Evolutionary conservation across 2,797 vertebrate genomes (phyloP), one percentile per base, ranked within the genome.

Genomic region (Selene dorsalis): DNA sequence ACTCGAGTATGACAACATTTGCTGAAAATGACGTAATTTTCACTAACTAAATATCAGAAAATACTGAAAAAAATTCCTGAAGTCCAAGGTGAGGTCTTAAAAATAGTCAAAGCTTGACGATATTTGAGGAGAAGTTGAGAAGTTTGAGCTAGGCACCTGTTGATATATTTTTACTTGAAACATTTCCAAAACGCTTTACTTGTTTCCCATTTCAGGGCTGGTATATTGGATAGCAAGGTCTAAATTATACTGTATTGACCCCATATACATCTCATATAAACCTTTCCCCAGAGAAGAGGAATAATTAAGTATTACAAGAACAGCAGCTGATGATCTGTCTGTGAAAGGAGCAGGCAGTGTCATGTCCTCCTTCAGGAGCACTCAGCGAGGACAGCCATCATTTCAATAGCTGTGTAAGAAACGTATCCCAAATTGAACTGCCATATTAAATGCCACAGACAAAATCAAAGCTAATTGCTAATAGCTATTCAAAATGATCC

Each of bases 401-500:
- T 24, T 52, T 35, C 43, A 55, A 52, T 39, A 14, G 30, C 38
- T 41, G 10, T 26, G 13, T 3, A 32, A 30, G 35, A 63, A 76
- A 69, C 4, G 1, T 18, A 71, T 53, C 69, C 52, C 48, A 47
- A 59, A 79, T 60, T 50, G 65, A 61, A 57, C 43, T 5, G 43
- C 30, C 58, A 60, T 55, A 73, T 70, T 55, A 72, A 53, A 71
- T 50, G 38, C 61, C 52, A 38, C 57, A 20, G 71, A 76, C 50
- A 43, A 24, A 57, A 73, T 62, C 12, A 14, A 11, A 58, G 14
- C 69, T 81, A 66, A 73, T 71, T 63, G 55, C 8, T 73, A 78
- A 66, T 26, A 24, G 13, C 57, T 73, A 45, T 68, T 82, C 39
- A 59, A 56, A 77, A 74, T 64, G 1, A 85, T 82, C 57, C 60